phyloP scores from a whole-genome alignment of 2,888 invertebrate genomes.

The Tinea trinotella region DNA sequence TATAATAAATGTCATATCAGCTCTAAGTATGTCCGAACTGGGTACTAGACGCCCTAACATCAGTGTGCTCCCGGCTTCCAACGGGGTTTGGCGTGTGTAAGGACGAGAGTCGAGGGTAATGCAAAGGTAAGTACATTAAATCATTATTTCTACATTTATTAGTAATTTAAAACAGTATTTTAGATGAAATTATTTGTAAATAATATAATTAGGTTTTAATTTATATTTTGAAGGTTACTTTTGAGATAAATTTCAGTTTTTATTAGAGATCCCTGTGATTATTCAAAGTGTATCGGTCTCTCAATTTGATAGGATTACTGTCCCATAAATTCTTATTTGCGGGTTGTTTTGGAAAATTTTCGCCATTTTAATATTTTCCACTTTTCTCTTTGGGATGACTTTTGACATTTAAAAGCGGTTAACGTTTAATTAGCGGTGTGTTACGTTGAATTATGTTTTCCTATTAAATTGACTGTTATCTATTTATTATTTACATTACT shows the following conservation, averaged over 20 bases:
- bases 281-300: slow-evolving; percentile 1
- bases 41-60: too few species aligned
- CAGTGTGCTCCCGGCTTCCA: background rate
- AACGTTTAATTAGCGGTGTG: too few species aligned
- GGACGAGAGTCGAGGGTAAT: background rate
- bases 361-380: background rate
- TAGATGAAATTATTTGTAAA: background rate
- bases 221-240: background rate
- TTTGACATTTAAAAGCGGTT: too few species aligned
- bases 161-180: background rate
- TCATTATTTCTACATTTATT: background rate
- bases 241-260: background rate
- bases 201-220: background rate
- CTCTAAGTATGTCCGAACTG: too few species aligned
- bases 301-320: slow-evolving; percentile 1
- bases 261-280: background rate
- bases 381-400: too few species aligned
- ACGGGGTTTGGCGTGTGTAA: background rate
- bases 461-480: too few species aligned
- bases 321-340: background rate
- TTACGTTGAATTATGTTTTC: too few species aligned
- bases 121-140: background rate
- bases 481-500: too few species aligned
- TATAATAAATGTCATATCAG: too few species aligned
- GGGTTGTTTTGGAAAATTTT: background rate